Evolutionary conservation across 2,113 vertebrate genomes (phyloP).

Genomic region (Hepsetus odoe): DNA sequence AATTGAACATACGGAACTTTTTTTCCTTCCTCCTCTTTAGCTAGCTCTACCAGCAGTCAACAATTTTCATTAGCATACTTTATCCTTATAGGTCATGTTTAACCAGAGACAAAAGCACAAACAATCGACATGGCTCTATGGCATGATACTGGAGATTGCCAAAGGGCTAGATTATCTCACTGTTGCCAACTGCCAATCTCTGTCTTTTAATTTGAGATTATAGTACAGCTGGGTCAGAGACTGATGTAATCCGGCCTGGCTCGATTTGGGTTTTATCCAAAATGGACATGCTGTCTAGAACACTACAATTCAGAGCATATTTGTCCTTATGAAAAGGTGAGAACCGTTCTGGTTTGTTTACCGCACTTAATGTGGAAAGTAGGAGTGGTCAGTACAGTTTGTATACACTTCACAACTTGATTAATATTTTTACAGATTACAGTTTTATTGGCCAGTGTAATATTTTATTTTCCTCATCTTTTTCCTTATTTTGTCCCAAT

Average conservation of each 20-base stretch:
- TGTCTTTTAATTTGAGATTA: conserved; percentile 24
- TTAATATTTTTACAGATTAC: no score
- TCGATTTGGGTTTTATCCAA: not conserved
- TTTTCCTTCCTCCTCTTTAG: not conserved
- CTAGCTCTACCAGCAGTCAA: not conserved
- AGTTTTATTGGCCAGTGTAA: no score
- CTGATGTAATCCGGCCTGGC: conserved; percentile 8
- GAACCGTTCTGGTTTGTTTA: not conserved
- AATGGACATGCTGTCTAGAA: not conserved
- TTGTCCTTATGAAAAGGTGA: not conserved
- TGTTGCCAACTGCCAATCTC: conserved; percentile 3
- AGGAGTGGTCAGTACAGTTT: no score
- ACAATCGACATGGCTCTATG: not conserved
- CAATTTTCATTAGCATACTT: not conserved
- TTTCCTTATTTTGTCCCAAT: no score
- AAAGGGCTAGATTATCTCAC: conserved; percentile 23
- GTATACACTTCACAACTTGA: no score
- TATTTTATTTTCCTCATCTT: no score
- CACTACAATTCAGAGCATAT: not conserved
- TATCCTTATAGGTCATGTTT: not conserved
- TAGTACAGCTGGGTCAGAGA: not conserved
- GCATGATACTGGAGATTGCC: conserved; percentile 1
- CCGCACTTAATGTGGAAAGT: not conserved
- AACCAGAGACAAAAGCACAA: not conserved
- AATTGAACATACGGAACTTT: not conserved